Evolutionary conservation across 1,140 invertebrate species (phyloP).

Genomic region (Panagrolaimus sp.): DNA sequence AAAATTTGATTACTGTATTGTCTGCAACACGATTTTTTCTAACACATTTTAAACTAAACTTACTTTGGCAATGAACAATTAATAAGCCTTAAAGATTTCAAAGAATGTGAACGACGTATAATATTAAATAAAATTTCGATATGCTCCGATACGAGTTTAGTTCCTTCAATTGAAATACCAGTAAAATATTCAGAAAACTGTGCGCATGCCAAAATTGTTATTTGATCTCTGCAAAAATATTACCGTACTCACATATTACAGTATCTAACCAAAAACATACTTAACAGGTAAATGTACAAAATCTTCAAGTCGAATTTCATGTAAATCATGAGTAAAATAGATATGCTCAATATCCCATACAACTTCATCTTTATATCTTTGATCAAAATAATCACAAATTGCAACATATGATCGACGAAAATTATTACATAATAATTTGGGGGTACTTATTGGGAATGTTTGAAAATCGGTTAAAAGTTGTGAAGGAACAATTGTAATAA

Average conservation of each 20-base stretch:
- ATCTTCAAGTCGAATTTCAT: constrained; percentile 53
- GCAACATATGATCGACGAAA: constrained; percentile 55
- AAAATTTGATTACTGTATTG: no score
- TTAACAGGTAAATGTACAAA: constrained; percentile 52
- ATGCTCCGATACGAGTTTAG: constrained; percentile 43
- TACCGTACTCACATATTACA: no score
- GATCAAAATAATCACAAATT: constrained; percentile 54
- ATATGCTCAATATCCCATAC: constrained; percentile 57
- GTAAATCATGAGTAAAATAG: constrained; percentile 49
- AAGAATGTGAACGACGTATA: constrained; percentile 44
- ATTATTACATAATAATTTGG: constrained; percentile 50
- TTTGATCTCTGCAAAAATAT: constrained; percentile 47
- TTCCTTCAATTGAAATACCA: constrained; percentile 47
- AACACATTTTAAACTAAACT: no score
- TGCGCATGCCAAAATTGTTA: constrained; percentile 48
- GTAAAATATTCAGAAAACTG: constrained; percentile 55
- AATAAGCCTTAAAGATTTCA: constrained; percentile 39
- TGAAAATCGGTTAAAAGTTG: constrained; percentile 43
- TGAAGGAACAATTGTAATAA: constrained; percentile 31
- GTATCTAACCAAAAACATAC: constrained; percentile 27
- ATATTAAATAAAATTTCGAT: constrained; percentile 50
- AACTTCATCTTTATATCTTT: constrained; percentile 54
- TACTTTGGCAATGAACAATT: constrained; percentile 51
- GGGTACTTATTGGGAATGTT: constrained; percentile 35
- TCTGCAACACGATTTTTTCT: no score